Conservation (phyloP, 2,888 invertebrate genomes). For the Suillia variegata region DNA sequence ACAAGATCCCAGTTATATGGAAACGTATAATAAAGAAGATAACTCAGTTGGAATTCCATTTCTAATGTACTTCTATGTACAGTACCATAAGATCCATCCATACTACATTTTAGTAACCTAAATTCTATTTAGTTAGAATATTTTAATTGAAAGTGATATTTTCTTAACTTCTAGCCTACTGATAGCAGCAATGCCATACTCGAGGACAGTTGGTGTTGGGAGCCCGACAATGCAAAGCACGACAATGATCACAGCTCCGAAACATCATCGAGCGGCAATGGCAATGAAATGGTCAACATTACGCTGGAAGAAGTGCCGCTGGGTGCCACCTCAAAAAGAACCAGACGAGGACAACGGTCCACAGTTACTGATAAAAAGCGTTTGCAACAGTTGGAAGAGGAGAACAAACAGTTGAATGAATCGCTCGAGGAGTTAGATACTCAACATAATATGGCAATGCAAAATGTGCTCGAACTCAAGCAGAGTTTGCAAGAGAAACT, state of each 20-base stretch:
- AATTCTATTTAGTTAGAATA: too few relatives aligned
- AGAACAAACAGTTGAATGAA: slow-evolving; percentile 62
- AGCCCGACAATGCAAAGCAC: slow-evolving; percentile 51
- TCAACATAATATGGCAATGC: slow-evolving; percentile 75
- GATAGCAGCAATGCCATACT: slow-evolving; percentile 44
- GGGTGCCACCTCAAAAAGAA: slow-evolving; percentile 8
- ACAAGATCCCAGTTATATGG: too few relatives aligned
- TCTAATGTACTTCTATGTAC: too few relatives aligned
- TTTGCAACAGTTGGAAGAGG: slow-evolving; percentile 60
- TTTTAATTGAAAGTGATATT: slow-evolving; percentile 4
- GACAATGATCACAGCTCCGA: slow-evolving; percentile 42
- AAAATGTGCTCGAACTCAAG: slow-evolving; percentile 65
- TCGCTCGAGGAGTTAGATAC: slow-evolving; percentile 74
- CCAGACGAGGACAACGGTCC: background rate
- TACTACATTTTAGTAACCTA: too few relatives aligned
- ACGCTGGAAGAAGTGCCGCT: slow-evolving; percentile 40
- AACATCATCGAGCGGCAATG: slow-evolving; percentile 38
- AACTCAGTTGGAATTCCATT: too few relatives aligned
- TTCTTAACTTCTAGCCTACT: slow-evolving; percentile 37
- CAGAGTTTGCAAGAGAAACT: slow-evolving; percentile 65
- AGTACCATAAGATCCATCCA: too few relatives aligned
- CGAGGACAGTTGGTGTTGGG: slow-evolving; percentile 62
- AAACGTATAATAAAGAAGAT: too few relatives aligned
- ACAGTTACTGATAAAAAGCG: slow-evolving; percentile 56
- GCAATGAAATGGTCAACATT: slow-evolving; percentile 44